phyloP scores from a whole-genome alignment of 2,113 vertebrate genomes.

The Solea senegalensis region DNA sequence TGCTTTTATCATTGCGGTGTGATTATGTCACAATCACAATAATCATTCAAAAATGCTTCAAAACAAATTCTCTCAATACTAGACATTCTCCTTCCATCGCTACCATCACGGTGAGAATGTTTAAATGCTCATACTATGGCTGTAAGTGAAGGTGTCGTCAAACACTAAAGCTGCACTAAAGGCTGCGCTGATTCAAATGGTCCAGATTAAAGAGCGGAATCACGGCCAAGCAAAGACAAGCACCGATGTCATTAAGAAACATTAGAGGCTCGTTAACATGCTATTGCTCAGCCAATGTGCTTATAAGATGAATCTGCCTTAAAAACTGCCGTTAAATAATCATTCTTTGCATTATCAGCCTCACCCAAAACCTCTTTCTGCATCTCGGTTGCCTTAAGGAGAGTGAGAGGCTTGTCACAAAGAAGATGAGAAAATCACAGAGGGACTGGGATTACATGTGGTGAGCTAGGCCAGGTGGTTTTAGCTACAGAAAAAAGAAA shows the following conservation, averaged over 20 bases:
- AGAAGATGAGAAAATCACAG: conserved; percentile 25
- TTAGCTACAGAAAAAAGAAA: too few species aligned
- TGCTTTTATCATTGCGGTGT: conserved; percentile 43
- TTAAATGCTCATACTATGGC: conserved; percentile 11
- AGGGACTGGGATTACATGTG: conserved; percentile 21
- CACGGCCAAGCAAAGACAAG: conserved; percentile 30
- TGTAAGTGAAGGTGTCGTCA: conserved; percentile 39
- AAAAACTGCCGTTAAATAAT: conserved; percentile 44
- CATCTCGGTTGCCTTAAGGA: too few species aligned
- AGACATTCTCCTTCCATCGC: conserved; percentile 18
- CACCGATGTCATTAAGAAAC: conserved; percentile 59
- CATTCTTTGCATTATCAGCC: conserved; percentile 38
- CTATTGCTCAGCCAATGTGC: conserved; percentile 54
- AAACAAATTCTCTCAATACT: conserved; percentile 11
- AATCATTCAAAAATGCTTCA: conserved; percentile 19
- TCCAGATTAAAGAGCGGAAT: conserved; percentile 49
- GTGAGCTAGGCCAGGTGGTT: conserved; percentile 5
- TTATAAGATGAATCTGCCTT: conserved; percentile 41
- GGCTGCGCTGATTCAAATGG: conserved; percentile 48
- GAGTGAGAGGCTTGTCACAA: conserved; percentile 10
- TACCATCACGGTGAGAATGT: conserved; percentile 13
- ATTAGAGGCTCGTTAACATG: conserved; percentile 71
- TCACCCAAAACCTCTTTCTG: conserved; percentile 12
- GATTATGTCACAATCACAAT: conserved; percentile 37
- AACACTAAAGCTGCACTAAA: conserved; percentile 37